Conservation (phyloP, 2,113 vertebrate genomes). For the Elephantulus edwardii region DNA sequence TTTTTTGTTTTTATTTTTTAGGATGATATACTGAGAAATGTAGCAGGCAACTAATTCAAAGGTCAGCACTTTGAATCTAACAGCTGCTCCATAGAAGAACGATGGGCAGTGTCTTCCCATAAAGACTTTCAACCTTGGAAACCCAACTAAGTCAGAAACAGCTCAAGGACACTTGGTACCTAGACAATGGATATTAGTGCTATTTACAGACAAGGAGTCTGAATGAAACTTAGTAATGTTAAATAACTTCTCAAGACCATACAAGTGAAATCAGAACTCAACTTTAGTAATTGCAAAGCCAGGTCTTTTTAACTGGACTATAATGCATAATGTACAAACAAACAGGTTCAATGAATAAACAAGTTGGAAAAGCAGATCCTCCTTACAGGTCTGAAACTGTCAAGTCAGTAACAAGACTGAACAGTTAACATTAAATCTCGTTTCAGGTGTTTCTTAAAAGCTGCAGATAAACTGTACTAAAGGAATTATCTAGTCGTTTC, state of each 20-base stretch:
- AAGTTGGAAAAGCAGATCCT: not conserved
- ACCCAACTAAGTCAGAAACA: too few relatives aligned
- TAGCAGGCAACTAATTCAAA: too few relatives aligned
- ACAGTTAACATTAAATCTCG: not conserved
- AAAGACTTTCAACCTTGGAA: too few relatives aligned
- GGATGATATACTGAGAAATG: too few relatives aligned
- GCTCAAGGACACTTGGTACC: too few relatives aligned
- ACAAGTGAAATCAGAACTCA: not conserved
- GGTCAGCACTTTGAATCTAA: too few relatives aligned
- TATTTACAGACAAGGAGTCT: not conserved
- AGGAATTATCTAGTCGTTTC: not conserved
- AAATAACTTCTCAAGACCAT: not conserved
- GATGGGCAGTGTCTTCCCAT: too few relatives aligned
- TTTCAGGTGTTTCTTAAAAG: not conserved
- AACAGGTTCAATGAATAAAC: not conserved
- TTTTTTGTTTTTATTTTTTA: too few relatives aligned
- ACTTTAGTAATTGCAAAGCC: not conserved
- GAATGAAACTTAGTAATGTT: not conserved
- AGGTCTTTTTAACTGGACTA: not conserved
- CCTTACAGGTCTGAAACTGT: not conserved
- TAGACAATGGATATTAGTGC: not conserved
- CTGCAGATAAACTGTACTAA: not conserved
- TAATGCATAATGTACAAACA: not conserved
- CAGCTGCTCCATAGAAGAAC: too few relatives aligned
- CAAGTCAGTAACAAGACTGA: not conserved